These are phyloP conservation scores for Marisa cornuarietis DNA, from an alignment of 1,140 invertebrate species.

Conservation along the genomic window DNA sequence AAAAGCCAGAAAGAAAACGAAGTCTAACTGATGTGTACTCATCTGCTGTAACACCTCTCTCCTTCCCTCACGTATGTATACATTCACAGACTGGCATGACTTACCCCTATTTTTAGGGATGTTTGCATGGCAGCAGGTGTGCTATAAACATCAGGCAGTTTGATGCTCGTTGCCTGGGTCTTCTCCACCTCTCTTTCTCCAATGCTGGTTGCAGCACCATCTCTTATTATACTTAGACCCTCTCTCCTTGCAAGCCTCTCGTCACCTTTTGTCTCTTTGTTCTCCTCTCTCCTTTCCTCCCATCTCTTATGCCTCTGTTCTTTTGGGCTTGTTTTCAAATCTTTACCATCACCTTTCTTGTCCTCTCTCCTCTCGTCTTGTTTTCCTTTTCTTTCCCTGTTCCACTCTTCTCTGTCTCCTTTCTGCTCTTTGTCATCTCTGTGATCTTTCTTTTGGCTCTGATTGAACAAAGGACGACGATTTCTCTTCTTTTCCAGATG, in stretches of 20 bases:
- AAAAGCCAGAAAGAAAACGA: not conserved
- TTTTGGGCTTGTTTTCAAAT: no score
- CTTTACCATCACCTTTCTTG: no score
- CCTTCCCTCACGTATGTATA: not conserved
- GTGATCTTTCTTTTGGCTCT: no score
- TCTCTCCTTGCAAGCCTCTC: not conserved
- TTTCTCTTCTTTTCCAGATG: no score
- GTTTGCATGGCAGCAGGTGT: slow-evolving; percentile 55
- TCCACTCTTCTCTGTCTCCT: no score
- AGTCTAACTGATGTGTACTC: not conserved
- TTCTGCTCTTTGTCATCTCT: no score
- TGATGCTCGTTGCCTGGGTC: not conserved
- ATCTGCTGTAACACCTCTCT: not conserved
- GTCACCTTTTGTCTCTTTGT: not conserved
- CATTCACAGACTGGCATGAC: slow-evolving; percentile 4
- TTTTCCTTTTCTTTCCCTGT: no score
- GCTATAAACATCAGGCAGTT: not conserved
- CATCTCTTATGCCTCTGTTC: not conserved
- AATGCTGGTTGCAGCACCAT: not conserved
- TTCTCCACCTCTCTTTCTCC: not conserved
- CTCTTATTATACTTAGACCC: not conserved
- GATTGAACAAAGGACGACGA: no score
- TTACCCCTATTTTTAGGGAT: slow-evolving; percentile 56
- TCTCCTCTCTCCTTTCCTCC: not conserved
- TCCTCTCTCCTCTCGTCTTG: no score